phyloP scores from a whole-genome alignment of 53 echinoderm and acorn worm genomes.

The Paracentrotus lividus region DNA sequence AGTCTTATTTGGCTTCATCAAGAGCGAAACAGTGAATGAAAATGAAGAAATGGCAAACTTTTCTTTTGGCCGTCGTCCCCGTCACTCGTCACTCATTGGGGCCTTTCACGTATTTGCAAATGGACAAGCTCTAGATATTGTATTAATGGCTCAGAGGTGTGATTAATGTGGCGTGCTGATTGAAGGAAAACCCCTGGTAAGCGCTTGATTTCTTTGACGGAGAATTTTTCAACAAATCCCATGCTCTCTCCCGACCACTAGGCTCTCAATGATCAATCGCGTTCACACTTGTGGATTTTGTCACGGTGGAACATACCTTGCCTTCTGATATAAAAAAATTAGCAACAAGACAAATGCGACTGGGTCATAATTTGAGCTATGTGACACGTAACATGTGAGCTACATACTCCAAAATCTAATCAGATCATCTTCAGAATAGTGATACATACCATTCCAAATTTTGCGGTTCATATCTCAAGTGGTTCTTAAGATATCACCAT shows the following conservation, averaged over 20 bases:
- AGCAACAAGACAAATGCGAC: too few relatives aligned
- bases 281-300: not conserved
- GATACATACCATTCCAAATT: too few relatives aligned
- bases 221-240: slow-evolving; percentile 25
- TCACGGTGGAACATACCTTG: too few relatives aligned
- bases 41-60: slow-evolving; percentile 8
- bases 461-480: too few relatives aligned
- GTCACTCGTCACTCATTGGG: slow-evolving; percentile 35
- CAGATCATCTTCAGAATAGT: too few relatives aligned
- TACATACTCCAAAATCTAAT: too few relatives aligned
- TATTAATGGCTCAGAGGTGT: slow-evolving; percentile 61
- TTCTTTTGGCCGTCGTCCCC: slow-evolving; percentile 2
- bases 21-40: not conserved
- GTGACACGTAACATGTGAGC: too few relatives aligned
- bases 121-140: slow-evolving; percentile 66
- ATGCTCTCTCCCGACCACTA: slow-evolving; percentile 6
- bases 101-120: slow-evolving; percentile 53
- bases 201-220: slow-evolving; percentile 8
- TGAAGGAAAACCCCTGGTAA: slow-evolving; percentile 41
- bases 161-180: slow-evolving; percentile 57
- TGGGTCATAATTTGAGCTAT: too few relatives aligned
- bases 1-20: not conserved
- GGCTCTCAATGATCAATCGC: not conserved
- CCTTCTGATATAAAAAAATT: too few relatives aligned
- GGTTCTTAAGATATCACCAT: too few relatives aligned